phyloP scores from a whole-genome alignment of 1,140 invertebrate species.

The Papilio dardanus region DNA sequence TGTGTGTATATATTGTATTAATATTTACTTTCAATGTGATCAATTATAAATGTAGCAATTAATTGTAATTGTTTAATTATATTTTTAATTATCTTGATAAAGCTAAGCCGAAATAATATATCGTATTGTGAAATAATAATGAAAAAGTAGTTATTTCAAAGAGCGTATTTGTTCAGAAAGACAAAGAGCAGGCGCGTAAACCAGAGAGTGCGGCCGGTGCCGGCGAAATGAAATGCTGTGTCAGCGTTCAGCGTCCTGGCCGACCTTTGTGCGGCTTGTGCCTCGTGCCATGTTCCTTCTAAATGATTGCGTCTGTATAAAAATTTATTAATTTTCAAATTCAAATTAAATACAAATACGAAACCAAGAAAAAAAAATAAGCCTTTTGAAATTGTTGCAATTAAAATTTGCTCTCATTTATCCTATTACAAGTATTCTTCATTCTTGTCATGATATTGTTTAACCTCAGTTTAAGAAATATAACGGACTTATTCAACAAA shows the following conservation, averaged over 20 bases:
- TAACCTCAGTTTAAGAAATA: no score
- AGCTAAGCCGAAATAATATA: slow-evolving; percentile 34
- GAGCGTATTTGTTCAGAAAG: slow-evolving; percentile 63
- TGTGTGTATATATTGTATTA: not conserved
- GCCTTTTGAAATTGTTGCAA: no score
- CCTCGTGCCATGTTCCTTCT: slow-evolving; percentile 49
- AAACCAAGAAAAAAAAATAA: no score
- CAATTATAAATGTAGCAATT: not conserved
- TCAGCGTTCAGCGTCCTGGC: slow-evolving; percentile 54
- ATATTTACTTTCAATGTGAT: not conserved
- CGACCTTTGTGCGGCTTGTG: slow-evolving; percentile 61
- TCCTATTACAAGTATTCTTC: no score
- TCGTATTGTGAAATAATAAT: slow-evolving; percentile 51
- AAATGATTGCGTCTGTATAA: slow-evolving; percentile 64
- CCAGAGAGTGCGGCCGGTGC: slow-evolving; percentile 60
- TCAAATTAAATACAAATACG: no score
- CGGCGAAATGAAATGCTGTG: slow-evolving; percentile 71
- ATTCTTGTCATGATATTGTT: no score
- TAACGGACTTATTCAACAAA: not conserved
- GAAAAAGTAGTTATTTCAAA: slow-evolving; percentile 59
- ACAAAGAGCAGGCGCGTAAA: slow-evolving; percentile 60
- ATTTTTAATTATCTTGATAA: slow-evolving; percentile 8
- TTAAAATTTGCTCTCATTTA: no score
- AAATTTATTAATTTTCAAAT: slow-evolving; percentile 78
- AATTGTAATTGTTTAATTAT: not conserved